Percentiles rank a stretch among this genome's conserved stretches.
These are phyloP conservation scores for Rhombomys opimus DNA, from an alignment of 2,113 vertebrate genomes.

Conservation along the genomic window DNA sequence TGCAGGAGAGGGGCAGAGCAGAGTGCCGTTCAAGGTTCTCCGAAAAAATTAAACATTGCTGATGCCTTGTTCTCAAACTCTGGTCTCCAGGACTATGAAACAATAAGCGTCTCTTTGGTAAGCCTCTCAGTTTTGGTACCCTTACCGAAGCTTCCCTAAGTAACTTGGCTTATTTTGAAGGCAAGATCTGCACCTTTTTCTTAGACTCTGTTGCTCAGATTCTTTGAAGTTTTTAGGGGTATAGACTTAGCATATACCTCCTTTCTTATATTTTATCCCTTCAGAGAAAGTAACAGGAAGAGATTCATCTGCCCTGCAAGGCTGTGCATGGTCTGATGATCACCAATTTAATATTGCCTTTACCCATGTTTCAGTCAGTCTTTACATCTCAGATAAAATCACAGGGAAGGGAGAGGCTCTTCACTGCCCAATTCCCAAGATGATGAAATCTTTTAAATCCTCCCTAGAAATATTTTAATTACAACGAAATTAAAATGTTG, in stretches of 20 bases:
- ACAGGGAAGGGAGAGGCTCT: background rate
- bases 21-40: background rate
- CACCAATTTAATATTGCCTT: background rate
- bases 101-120: background rate
- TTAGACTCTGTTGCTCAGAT: background rate
- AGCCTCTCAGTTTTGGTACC: background rate
- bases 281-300: background rate
- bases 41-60: background rate
- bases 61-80: background rate
- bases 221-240: background rate
- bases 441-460: background rate
- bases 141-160: background rate
- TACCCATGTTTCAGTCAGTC: background rate
- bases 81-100: background rate
- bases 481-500: background rate
- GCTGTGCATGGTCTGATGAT: background rate
- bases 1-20: background rate
- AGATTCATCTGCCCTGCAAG: background rate
- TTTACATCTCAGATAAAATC: background rate
- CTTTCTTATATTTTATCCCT: background rate
- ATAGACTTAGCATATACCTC: background rate
- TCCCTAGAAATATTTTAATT: background rate
- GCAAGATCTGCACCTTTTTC: background rate
- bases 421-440: background rate
- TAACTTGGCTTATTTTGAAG: background rate